Base-by-base conservation (phyloP, 53 echinoderm and acorn worm genomes). In the Astropecten irregularis region DNA sequence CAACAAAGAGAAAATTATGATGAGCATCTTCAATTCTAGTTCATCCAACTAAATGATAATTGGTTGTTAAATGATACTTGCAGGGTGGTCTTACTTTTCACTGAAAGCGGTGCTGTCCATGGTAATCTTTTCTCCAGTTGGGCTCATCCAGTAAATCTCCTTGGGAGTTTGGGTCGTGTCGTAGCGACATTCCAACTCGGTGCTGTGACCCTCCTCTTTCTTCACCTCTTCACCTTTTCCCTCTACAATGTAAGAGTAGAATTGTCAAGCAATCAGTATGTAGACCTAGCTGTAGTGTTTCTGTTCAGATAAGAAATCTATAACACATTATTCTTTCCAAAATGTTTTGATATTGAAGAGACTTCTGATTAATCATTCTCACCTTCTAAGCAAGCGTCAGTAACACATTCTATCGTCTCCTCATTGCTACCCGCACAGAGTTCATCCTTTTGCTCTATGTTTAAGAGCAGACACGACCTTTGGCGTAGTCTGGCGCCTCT, bases 81-180 rank as follows among this genome's bases (percentile, higher is more conserved):
- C n/a, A n/a, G n/a, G n/a, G 13, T 39, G 47, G 31, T 7, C 63
- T 47, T 29, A 79, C 79, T 79, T 79, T 40, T 79, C 47, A 27
- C 76, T 85, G 64, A 39, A 53, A 1, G 51, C 76, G 10, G 66
- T 82, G 39, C 40, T 71, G 9, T 82, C 82, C 46, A 49, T 71
- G 5, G 59, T 87, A 11, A 87, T 79, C 71, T 87, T 87, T 30
- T 87, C 87, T 9, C 88, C 88, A 0, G 82, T 82, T 36, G 88
- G 88, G 29, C 68, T 49, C 82, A 82, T 71, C 82, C 88, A 88
- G 53, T 88, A 82, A 23, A 88, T 82, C 25, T 88, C 82, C 36
- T 71, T 88, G 18, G 71, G 81, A 23, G 82, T 77, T n/a, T 81
- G 65, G 38, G 31, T 68, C 4, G 34, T 54, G 61, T 87, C 87